Evolutionary conservation across 2,113 vertebrate genomes (phyloP), one percentile per base, ranked within the genome.

Genomic region (Platysteira castanea): DNA sequence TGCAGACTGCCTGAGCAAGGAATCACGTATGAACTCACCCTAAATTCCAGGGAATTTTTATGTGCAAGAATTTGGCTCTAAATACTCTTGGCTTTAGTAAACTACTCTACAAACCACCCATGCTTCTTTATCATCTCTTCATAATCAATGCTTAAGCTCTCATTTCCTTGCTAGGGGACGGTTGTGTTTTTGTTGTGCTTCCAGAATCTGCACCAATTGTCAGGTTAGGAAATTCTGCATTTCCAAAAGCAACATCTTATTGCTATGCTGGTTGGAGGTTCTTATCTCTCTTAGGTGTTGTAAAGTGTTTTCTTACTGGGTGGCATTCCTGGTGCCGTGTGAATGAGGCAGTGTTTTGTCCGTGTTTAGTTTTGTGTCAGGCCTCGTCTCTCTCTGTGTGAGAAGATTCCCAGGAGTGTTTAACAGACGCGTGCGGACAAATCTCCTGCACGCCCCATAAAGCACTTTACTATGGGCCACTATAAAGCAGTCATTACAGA

Each of bases 391-490:
- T 89, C 61, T 60, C 89, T 76, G 78, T 70, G 95, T 98, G 97
- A 97, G 97, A 98, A 97, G 85, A 93, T 97, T 97, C 97, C 96
- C 94, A 97, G 94, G 83, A 68, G 69, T 56, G 88, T 97, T 97
- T 97, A 96, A 94, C 81, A 8, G 95, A 75, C 74, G 8, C 91
- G 89, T 98, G 97, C n/a, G 42, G 94, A 97, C 96, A 90, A 93
- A 97, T 84, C 92, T 92, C 96, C 93, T 82, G 77, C 93, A 57
- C 53, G 89, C 21, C 94, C 94, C 96, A 95, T 98, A 97, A 97
- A 98, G 89, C 81, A 59, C 86, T 97, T 97, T 95, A 89, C 93
- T 69, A 11, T 31, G 65, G 96, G 96, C 95, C 92, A 86, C 79
- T 90, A 95, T 95, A 97, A 97, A 97, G 87, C 64, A 79, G 61